Base-by-base conservation (phyloP, 2,797 vertebrate genomes). In the Pempheris klunzingeri region DNA sequence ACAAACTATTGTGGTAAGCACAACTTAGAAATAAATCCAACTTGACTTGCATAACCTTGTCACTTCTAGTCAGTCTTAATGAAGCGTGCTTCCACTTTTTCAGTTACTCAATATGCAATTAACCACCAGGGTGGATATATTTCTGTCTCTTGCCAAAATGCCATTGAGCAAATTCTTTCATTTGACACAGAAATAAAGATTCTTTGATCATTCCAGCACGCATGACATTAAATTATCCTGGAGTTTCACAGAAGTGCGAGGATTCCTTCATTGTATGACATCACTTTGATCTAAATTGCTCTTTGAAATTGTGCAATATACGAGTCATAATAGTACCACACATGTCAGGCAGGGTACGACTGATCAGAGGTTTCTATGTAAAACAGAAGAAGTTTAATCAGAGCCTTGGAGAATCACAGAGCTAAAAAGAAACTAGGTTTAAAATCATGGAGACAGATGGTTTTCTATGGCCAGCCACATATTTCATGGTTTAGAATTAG, bases 281-380 rank as follows among this genome's bases (percentile, higher is more conserved):
- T 81, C 73, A 75, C 89, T 88, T 91, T 91, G 89, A 91, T 90
- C 87, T 85, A 71, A 88, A 71, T 64, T 89, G 78, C 85, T 73
- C 86, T 90, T 90, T 88, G 89, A 91, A 86, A 85, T 70, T 71
- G 71, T 24, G 63, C 70, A 86, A 83, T 32, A 73, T 69, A 84
- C 64, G 84, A 80, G 65, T 84, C 81, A 70, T 71, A 75, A 75
- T 59, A 55, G 50, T 36, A 57, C 53, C 53, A 44, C 64, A 43
- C 39, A 36, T n/a, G 61, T 22, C 71, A 65, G 3, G 49, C 8
- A 0, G 58, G 59, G 20, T 22, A 50, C 1, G 1, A 24, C 67
- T 81, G 80, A 86, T 82, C 72, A 74, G 74, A 82, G 76, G 70
- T 68, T 65, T 75, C 54, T 39, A 8, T 84, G 83, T 80, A 67